phyloP scores from a whole-genome alignment of 2,888 invertebrate species.

The Pyrrhosoma nymphula region DNA sequence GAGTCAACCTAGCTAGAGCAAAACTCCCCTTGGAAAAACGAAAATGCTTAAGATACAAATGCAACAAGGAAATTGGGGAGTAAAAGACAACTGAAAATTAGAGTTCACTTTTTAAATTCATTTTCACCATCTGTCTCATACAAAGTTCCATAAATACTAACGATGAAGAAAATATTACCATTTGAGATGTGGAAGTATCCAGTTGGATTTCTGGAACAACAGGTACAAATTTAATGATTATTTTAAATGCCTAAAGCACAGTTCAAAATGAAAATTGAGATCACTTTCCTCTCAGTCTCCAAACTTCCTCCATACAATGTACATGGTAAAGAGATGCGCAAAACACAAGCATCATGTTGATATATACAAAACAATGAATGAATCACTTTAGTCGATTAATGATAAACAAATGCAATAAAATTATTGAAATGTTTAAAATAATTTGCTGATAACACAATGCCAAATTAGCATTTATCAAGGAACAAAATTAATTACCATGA shows the following conservation, averaged over 20 bases:
- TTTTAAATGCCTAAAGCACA: conserved; percentile 34
- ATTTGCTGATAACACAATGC: neutral
- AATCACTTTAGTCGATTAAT: neutral
- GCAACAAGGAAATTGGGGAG: neutral
- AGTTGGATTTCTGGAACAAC: conserved; percentile 18
- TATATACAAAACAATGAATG: conserved; percentile 29
- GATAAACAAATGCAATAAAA: neutral
- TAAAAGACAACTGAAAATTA: neutral
- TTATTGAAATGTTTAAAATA: conserved; percentile 3
- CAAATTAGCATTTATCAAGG: neutral
- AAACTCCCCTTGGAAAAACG: neutral
- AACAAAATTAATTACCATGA: conserved; percentile 4
- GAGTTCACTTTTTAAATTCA: neutral
- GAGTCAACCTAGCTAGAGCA: no score
- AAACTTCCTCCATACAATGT: conserved; percentile 13
- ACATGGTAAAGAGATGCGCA: conserved; percentile 5
- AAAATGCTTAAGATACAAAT: neutral
- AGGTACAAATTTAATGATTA: conserved; percentile 36
- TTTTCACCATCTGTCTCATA: neutral
- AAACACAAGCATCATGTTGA: neutral
- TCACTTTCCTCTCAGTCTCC: conserved; percentile 26
- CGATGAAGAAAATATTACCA: conserved; percentile 11
- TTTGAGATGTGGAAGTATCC: conserved; percentile 39
- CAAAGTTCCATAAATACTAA: conserved; percentile 36
- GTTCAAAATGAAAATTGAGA: conserved; percentile 31